phyloP scores from a whole-genome alignment of 2,797 vertebrate species.

The Sylvia borin region DNA sequence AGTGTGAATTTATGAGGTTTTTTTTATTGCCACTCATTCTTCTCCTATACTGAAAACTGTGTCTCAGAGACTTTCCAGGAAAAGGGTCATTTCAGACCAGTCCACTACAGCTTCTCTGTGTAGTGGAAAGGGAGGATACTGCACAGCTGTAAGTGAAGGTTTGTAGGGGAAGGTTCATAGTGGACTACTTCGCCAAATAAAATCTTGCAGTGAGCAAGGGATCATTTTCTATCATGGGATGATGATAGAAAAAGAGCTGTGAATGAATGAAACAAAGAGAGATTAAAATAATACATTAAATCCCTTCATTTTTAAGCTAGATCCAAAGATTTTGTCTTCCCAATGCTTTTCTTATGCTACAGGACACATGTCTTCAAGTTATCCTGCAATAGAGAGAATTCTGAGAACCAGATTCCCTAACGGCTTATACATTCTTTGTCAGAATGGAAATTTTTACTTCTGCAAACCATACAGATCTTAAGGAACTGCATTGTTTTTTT shows the following conservation, averaged over 20 bases:
- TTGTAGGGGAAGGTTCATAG: not conserved
- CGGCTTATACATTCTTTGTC: not conserved
- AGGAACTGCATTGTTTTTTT: not conserved
- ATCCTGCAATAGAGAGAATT: not conserved
- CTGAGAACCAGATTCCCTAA: not conserved
- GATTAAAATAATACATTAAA: not conserved
- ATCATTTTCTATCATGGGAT: not conserved
- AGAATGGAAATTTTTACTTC: not conserved
- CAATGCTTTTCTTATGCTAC: not conserved
- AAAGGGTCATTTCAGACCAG: not conserved
- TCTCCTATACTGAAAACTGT: not conserved
- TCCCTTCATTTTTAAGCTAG: not conserved
- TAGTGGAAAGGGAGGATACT: not conserved
- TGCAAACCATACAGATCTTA: not conserved
- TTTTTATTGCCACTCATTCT: constrained; percentile 10
- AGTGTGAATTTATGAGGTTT: not conserved
- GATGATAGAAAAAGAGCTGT: not conserved
- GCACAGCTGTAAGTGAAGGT: not conserved
- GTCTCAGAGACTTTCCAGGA: not conserved
- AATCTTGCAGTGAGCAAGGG: not conserved
- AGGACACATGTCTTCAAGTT: not conserved
- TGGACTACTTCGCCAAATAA: not conserved
- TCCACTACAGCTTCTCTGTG: not conserved
- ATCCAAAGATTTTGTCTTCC: not conserved
- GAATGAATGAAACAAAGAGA: not conserved